Percentiles rank a stretch among this genome's conserved stretches.
Conservation (phyloP, 1,140 invertebrate genomes). For the Drosophila chauvacae region DNA sequence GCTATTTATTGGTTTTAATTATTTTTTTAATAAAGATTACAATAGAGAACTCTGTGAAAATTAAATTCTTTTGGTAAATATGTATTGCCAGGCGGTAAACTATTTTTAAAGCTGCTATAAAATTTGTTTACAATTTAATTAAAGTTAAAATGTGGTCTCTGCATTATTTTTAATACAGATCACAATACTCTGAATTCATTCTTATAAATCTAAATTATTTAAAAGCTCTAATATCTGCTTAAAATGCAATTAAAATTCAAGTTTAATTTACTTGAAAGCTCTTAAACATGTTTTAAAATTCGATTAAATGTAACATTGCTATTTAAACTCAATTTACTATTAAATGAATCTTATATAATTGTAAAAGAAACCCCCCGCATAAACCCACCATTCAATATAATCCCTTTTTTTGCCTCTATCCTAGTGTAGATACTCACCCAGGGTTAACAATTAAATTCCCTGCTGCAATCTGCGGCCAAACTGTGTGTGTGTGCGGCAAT, state of each 20-base stretch:
- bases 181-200: too few species aligned
- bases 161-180: too few species aligned
- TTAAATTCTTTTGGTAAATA: too few species aligned
- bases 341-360: neutral
- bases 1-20: neutral
- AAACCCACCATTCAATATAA: neutral
- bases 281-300: neutral
- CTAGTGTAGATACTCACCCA: neutral
- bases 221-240: too few species aligned
- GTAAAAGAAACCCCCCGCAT: neutral
- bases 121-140: too few species aligned
- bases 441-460: slow-evolving; percentile 34
- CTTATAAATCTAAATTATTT: too few species aligned
- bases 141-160: too few species aligned
- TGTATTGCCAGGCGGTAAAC: too few species aligned
- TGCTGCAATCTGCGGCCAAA: slow-evolving; percentile 17
- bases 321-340: neutral
- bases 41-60: too few species aligned
- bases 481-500: slow-evolving; percentile 27
- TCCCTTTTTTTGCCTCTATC: slow-evolving; percentile 1
- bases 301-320: neutral
- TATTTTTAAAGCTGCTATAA: too few species aligned
- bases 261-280: too few species aligned
- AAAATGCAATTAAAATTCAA: too few species aligned
- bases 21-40: neutral